A percentile compares a stretch with the other conserved stretches of the same genome.
Conservation (phyloP, 2,797 vertebrate genomes). For the Rhabdomys pumilio region DNA sequence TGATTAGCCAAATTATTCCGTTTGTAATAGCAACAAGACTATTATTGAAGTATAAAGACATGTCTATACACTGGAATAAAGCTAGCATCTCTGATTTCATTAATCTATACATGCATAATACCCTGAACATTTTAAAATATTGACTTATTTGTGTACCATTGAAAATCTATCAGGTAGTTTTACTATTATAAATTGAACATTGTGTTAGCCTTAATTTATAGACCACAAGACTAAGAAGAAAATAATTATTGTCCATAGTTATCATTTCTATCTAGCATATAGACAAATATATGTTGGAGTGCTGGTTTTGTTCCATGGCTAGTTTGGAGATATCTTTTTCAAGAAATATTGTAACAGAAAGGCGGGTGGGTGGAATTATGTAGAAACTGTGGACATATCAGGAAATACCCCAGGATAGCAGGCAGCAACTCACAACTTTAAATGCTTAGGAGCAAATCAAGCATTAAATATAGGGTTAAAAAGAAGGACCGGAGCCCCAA, state of each 20-base stretch:
- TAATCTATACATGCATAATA: background rate
- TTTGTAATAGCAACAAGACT: background rate
- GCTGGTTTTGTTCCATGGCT: background rate
- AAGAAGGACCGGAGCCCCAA: background rate
- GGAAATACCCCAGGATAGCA: background rate
- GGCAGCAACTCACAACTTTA: background rate
- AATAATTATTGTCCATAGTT: slow-evolving; percentile 1
- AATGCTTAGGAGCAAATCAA: background rate
- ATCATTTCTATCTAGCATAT: background rate
- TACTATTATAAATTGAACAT: background rate
- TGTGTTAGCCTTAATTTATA: background rate
- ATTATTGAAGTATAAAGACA: background rate
- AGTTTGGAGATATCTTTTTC: background rate
- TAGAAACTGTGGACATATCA: background rate
- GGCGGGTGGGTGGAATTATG: background rate
- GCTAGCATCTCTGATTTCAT: background rate
- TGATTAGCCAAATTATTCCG: background rate
- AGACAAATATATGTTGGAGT: rapidly evolving
- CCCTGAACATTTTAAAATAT: background rate
- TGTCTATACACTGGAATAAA: background rate
- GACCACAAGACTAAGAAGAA: background rate
- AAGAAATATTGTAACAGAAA: background rate
- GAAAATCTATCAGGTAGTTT: background rate
- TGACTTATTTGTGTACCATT: background rate
- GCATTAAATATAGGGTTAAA: background rate